phyloP scores from a whole-genome alignment of 2,113 vertebrate genomes.

The Aix galericulata region DNA sequence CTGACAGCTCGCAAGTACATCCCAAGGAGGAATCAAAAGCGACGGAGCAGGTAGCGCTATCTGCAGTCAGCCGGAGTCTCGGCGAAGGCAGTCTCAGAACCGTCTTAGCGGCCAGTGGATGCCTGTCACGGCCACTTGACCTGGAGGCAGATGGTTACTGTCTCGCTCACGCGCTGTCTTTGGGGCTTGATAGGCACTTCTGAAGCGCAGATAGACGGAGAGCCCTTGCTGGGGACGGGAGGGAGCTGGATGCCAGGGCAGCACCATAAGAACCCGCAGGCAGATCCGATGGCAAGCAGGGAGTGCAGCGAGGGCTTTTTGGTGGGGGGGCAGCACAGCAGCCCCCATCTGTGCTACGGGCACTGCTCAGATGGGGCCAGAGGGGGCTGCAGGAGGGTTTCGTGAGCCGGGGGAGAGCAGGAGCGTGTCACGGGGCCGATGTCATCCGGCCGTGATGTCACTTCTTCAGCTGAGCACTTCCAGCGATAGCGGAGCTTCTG shows the following conservation, averaged over 20 bases:
- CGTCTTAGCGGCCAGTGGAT: neutral
- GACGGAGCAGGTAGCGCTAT: neutral
- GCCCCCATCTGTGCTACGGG: fast-evolving
- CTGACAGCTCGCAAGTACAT: slow-evolving; percentile 44
- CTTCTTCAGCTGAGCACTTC: neutral
- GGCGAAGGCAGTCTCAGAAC: neutral
- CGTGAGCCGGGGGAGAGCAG: neutral
- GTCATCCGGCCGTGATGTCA: slow-evolving; percentile 40
- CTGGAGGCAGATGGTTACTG: slow-evolving; percentile 40
- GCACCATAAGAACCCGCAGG: neutral
- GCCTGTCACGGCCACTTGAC: slow-evolving; percentile 44
- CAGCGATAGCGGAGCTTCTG: slow-evolving; percentile 31
- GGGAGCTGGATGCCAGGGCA: neutral
- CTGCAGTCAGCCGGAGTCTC: neutral
- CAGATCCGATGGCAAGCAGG: neutral
- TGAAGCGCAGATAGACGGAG: fast-evolving
- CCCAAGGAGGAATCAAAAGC: slow-evolving; percentile 18
- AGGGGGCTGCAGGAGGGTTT: neutral
- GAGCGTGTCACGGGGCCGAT: neutral
- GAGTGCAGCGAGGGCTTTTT: fast-evolving
- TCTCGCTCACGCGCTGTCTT: neutral
- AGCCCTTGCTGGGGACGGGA: neutral
- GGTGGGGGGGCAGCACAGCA: fast-evolving
- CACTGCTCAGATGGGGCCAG: neutral
- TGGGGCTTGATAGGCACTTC: slow-evolving; percentile 9